These are phyloP conservation scores for Psettodes erumei DNA, from an alignment of 2,113 vertebrate genomes.

Conservation along the genomic window DNA sequence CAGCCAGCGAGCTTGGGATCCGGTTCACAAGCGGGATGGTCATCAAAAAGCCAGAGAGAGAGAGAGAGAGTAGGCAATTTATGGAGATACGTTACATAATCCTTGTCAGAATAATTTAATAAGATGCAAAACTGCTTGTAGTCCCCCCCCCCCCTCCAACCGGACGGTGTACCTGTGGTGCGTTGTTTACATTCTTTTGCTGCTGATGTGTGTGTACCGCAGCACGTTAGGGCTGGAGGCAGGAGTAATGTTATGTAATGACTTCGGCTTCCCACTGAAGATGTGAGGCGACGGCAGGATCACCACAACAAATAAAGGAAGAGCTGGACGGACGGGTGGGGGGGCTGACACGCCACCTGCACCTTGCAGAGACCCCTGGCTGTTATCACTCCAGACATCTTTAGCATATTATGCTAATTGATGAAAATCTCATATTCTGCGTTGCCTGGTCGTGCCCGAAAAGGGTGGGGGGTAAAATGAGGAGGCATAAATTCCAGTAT, in stretches of 20 bases:
- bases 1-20: conserved; percentile 28
- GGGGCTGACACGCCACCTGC: conserved; percentile 5
- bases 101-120: conserved; percentile 47
- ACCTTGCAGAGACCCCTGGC: conserved; percentile 1
- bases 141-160: not conserved
- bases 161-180: conserved; percentile 35
- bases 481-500: conserved; percentile 33
- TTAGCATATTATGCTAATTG: conserved; percentile 54
- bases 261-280: conserved; percentile 16
- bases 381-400: conserved; percentile 33
- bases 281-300: conserved; percentile 13
- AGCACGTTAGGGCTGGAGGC: conserved; percentile 25
- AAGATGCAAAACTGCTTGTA: conserved; percentile 22
- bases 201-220: conserved; percentile 15
- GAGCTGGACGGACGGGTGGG: not conserved
- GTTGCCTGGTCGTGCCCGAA: conserved; percentile 40
- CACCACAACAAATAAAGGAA: conserved; percentile 7
- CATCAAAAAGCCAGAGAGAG: conserved; percentile 12
- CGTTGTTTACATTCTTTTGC: conserved; percentile 30
- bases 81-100: conserved; percentile 52
- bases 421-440: conserved; percentile 29
- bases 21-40: conserved; percentile 32
- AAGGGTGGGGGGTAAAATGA: conserved; percentile 22
- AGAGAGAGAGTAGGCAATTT: conserved; percentile 24
- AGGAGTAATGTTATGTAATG: conserved; percentile 44